These are phyloP conservation scores for Hyles vespertilio DNA, from an alignment of 1,140 invertebrate species.

Conservation along the genomic window DNA sequence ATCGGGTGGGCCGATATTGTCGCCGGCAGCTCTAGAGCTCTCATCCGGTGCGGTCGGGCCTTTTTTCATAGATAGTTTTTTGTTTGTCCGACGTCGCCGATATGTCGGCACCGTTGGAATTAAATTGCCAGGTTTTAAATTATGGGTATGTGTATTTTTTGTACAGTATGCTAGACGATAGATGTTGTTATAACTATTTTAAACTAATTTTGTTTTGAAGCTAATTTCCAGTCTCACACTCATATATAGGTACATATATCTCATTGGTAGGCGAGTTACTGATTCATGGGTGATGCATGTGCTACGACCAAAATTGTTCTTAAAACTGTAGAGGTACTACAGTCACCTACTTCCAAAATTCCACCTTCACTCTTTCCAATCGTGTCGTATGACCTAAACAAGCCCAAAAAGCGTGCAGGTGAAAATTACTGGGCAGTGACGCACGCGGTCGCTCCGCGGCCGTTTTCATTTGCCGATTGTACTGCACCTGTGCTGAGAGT, in stretches of 20 bases:
- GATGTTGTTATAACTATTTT: no score
- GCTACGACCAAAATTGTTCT: no score
- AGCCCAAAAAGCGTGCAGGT: slow-evolving; percentile 9
- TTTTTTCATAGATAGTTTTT: slow-evolving; percentile 9
- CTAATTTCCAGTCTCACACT: no score
- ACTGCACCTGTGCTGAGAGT: slow-evolving; percentile 4
- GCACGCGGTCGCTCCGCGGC: slow-evolving; percentile 8
- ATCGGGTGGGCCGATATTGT: slow-evolving; percentile 25
- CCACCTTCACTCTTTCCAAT: background rate
- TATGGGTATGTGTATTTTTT: no score
- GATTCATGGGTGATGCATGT: no score
- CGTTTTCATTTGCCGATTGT: slow-evolving; percentile 19
- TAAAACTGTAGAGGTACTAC: no score
- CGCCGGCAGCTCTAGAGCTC: slow-evolving; percentile 9
- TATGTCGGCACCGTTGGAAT: background rate
- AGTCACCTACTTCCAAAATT: no score
- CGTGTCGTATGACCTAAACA: background rate
- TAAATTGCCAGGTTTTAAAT: background rate
- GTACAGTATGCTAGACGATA: no score
- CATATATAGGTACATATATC: no score
- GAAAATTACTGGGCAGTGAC: slow-evolving; percentile 16
- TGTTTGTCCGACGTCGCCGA: background rate
- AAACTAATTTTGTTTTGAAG: no score
- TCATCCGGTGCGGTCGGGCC: slow-evolving; percentile 13
- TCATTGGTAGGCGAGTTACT: no score